A percentile compares a stretch with the other conserved stretches of the same genome.
Evolutionary conservation across 2,797 vertebrate genomes (phyloP).

Genomic region (Tragelaphus eurycerus): DNA sequence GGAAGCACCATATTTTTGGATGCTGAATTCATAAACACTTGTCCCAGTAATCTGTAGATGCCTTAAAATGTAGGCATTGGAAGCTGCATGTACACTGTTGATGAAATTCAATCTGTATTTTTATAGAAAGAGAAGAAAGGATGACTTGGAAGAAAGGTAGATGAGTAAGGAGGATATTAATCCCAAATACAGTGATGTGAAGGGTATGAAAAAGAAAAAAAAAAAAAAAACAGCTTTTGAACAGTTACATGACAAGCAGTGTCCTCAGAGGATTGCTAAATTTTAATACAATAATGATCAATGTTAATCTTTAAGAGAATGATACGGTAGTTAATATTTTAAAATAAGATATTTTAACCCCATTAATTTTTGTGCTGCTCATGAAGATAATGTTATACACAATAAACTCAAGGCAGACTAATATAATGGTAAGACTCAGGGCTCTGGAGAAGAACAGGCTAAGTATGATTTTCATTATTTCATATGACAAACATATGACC

Average conservation of each 20-base stretch:
- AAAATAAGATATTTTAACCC: not conserved
- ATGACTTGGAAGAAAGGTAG: not conserved
- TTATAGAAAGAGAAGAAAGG: not conserved
- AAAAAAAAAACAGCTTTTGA: not conserved
- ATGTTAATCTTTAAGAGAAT: not conserved
- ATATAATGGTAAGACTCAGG: not conserved
- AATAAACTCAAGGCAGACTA: not conserved
- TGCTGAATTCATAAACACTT: not conserved
- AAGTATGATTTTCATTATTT: not conserved
- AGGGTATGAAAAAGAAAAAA: not conserved
- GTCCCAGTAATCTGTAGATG: not conserved
- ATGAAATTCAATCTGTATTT: not conserved
- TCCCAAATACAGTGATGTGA: not conserved
- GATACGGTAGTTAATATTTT: not conserved
- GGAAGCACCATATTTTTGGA: not conserved
- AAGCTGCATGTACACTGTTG: not conserved
- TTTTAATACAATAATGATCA: not conserved
- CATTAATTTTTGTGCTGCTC: constrained; percentile 3
- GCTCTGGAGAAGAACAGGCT: not conserved
- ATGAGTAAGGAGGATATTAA: not conserved
- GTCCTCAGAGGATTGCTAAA: not conserved
- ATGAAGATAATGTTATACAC: not conserved
- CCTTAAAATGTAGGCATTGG: not conserved
- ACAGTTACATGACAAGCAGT: not conserved
- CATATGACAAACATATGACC: not conserved